A percentile compares a stretch with the other conserved stretches of the same genome.
Evolutionary conservation across 2,888 invertebrate genomes (phyloP).

Genomic region (Dendrolimus houi): DNA sequence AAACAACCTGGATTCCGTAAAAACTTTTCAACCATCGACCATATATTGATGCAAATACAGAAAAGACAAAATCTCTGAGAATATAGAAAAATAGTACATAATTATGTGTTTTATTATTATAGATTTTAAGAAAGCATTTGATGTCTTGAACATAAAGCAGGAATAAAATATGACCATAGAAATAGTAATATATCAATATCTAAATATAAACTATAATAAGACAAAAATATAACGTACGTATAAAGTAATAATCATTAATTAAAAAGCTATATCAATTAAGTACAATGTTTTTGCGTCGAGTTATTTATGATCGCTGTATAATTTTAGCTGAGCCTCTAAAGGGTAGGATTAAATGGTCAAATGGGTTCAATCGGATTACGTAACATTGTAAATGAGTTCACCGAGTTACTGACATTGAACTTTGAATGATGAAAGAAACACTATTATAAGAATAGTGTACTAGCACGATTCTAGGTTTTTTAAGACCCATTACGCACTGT

Average conservation of each 20-base stretch:
- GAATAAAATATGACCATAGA: too few species aligned
- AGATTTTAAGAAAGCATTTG: too few species aligned
- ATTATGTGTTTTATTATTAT: too few species aligned
- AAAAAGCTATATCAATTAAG: neutral
- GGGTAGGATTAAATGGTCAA: constrained; percentile 15
- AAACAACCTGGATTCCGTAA: too few species aligned
- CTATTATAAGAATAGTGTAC: neutral
- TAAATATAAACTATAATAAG: too few species aligned
- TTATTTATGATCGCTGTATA: constrained; percentile 16
- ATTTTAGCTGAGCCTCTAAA: constrained; percentile 2
- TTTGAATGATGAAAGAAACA: neutral
- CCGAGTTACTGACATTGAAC: constrained; percentile 1
- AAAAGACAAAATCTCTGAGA: too few species aligned
- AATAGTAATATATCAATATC: too few species aligned
- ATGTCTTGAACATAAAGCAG: too few species aligned
- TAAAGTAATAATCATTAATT: neutral
- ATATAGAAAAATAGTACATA: too few species aligned
- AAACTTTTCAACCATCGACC: too few species aligned
- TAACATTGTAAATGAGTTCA: constrained; percentile 8
- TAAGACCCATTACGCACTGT: neutral
- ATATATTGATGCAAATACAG: too few species aligned
- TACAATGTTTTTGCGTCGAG: constrained; percentile 7
- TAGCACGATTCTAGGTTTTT: neutral
- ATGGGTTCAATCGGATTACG: constrained; percentile 16
- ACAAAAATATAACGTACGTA: neutral